Evolutionary conservation across 2,113 vertebrate genomes (phyloP).

Genomic region (Dendrocopos noguchii): DNA sequence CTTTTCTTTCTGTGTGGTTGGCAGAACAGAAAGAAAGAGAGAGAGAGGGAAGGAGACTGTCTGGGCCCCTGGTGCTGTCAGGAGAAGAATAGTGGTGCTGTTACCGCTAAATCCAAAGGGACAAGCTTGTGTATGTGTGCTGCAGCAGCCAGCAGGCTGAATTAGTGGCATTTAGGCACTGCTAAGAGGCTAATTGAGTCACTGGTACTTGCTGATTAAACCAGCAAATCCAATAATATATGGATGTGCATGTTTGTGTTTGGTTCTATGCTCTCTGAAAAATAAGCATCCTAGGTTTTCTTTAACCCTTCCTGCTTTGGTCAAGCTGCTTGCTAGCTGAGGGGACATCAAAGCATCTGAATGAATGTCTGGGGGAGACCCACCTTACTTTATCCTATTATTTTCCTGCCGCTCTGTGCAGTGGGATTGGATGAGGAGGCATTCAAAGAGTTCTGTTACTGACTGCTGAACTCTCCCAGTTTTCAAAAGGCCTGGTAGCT

Average conservation of each 20-base stretch:
- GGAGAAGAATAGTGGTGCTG: conserved; percentile 58
- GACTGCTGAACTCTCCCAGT: background rate
- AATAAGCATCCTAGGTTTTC: background rate
- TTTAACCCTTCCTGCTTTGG: background rate
- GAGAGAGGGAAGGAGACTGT: conserved; percentile 46
- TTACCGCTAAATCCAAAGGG: conserved; percentile 45
- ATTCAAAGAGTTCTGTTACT: background rate
- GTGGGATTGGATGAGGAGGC: background rate
- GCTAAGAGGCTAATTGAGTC: conserved; percentile 63
- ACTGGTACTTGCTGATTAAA: conserved; percentile 67
- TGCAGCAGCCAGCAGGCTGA: conserved; percentile 60
- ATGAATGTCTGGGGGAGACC: background rate
- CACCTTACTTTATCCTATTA: background rate
- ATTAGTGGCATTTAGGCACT: conserved; percentile 64
- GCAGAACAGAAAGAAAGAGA: conserved; percentile 56
- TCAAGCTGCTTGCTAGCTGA: background rate
- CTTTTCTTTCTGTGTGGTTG: conserved; percentile 70
- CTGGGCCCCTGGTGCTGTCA: conserved; percentile 66
- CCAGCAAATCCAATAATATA: conserved; percentile 54
- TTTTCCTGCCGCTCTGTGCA: background rate
- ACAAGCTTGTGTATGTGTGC: conserved; percentile 52
- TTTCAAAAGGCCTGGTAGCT: background rate
- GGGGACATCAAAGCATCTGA: background rate
- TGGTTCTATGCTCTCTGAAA: conserved; percentile 26
- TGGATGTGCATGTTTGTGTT: conserved; percentile 56